phyloP scores from a whole-genome alignment of 2,888 invertebrate genomes.

The Zaprionus lineosus region DNA sequence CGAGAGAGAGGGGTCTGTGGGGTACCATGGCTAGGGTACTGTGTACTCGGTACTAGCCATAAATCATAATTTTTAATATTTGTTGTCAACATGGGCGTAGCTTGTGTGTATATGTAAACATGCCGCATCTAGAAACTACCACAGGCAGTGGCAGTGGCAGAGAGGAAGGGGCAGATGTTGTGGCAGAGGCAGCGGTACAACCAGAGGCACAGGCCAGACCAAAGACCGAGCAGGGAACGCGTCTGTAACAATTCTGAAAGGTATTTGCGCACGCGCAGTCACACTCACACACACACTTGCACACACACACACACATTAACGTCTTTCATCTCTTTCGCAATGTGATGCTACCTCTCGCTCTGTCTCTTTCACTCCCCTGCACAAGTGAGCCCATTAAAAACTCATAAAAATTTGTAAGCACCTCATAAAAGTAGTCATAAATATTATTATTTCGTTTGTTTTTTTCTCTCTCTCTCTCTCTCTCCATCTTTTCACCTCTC shows the following conservation, averaged over 20 bases:
- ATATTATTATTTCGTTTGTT: constrained; percentile 77
- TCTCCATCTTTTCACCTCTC: constrained; percentile 2
- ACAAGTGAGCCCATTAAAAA: constrained; percentile 82
- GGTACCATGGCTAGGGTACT: constrained; percentile 6
- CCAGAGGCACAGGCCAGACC: constrained; percentile 25
- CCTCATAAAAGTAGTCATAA: constrained; percentile 83
- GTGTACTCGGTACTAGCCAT: constrained; percentile 43
- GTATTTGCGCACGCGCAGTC: constrained; percentile 80
- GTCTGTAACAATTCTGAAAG: constrained; percentile 55
- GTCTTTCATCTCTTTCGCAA: neutral
- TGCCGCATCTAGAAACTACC: constrained; percentile 48
- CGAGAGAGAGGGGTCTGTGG: neutral
- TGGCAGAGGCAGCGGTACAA: constrained; percentile 5
- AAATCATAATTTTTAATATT: constrained; percentile 80
- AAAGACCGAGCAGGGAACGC: constrained; percentile 25
- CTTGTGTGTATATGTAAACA: constrained; percentile 62
- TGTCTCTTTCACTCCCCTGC: neutral
- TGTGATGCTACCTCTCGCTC: constrained; percentile 7
- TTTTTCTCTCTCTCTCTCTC: constrained; percentile 28
- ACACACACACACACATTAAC: constrained; percentile 48
- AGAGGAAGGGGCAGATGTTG: constrained; percentile 30
- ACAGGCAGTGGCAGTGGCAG: neutral
- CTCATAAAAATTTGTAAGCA: constrained; percentile 83
- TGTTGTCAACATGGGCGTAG: constrained; percentile 80
- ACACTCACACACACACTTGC: constrained; percentile 50